Percentiles rank a stretch among this genome's conserved stretches.
These are phyloP conservation scores for Thamnophis sirtalis DNA, from an alignment of 2,113 vertebrate species.

Conservation along the genomic window DNA sequence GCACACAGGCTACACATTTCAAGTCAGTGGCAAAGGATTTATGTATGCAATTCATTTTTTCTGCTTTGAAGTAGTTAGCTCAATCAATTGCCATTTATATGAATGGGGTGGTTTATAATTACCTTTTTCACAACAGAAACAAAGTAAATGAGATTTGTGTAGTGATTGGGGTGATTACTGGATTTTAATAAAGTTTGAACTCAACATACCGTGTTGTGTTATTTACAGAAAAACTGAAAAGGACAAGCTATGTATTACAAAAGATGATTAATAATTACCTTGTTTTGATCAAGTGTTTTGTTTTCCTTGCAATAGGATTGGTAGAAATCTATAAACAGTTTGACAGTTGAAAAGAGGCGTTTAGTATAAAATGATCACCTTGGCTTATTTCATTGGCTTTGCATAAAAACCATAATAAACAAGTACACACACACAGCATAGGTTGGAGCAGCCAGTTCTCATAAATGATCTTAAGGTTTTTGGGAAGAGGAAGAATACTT, in stretches of 20 bases:
- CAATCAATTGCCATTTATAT: not conserved
- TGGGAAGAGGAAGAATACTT: not conserved
- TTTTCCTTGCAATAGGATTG: not conserved
- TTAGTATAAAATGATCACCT: not conserved
- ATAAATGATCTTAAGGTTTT: not conserved
- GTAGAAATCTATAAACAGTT: not conserved
- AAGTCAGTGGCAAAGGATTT: not conserved
- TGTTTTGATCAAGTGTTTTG: not conserved
- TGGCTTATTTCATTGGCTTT: not conserved
- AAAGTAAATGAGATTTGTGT: not conserved
- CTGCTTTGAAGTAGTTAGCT: not conserved
- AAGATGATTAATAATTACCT: not conserved
- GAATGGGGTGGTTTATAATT: not conserved
- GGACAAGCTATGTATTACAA: not conserved
- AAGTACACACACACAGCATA: not conserved
- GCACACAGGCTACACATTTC: not conserved
- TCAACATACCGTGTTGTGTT: not conserved
- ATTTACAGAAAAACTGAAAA: not conserved
- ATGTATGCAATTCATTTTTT: not conserved
- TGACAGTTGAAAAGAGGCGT: not conserved
- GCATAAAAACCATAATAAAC: not conserved
- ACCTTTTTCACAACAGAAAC: not conserved
- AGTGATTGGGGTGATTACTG: not conserved
- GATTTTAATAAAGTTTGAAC: not conserved
- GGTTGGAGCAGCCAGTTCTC: not conserved